These are phyloP conservation scores for Sycophaga agraensis DNA, from an alignment of 1,140 invertebrate genomes.

Conservation along the genomic window DNA sequence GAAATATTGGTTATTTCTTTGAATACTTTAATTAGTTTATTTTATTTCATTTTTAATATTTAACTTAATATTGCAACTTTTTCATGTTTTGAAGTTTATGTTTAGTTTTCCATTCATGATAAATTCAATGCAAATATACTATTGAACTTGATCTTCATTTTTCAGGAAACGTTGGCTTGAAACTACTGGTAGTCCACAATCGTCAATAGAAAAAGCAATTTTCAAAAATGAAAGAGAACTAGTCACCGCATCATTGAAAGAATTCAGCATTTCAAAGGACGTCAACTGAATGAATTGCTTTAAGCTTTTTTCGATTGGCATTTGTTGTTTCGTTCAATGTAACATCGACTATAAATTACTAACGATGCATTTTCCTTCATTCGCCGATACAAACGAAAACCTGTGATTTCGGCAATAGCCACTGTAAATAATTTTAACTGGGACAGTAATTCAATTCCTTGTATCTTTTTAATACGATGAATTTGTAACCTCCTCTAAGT, in stretches of 20 bases:
- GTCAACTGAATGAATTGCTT: too few species aligned
- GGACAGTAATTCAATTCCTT: too few species aligned
- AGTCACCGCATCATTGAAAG: conserved; percentile 22
- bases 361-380: too few species aligned
- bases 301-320: too few species aligned
- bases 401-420: too few species aligned
- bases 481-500: too few species aligned
- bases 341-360: too few species aligned
- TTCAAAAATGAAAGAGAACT: conserved; percentile 67
- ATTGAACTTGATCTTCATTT: conserved; percentile 26
- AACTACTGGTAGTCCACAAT: conserved; percentile 67
- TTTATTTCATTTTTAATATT: not conserved
- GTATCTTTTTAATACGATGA: too few species aligned
- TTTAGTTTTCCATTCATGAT: not conserved
- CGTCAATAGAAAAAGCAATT: conserved; percentile 66
- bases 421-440: too few species aligned
- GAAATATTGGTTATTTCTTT: not conserved
- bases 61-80: not conserved
- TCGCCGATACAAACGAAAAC: too few species aligned
- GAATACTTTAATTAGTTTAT: not conserved
- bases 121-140: too few species aligned
- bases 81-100: not conserved
- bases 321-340: too few species aligned
- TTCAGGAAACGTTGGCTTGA: conserved; percentile 72
- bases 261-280: conserved; percentile 33